Conservation (phyloP, 92 coral and sea anemone genomes). For the Scolanthus callimorphus region DNA sequence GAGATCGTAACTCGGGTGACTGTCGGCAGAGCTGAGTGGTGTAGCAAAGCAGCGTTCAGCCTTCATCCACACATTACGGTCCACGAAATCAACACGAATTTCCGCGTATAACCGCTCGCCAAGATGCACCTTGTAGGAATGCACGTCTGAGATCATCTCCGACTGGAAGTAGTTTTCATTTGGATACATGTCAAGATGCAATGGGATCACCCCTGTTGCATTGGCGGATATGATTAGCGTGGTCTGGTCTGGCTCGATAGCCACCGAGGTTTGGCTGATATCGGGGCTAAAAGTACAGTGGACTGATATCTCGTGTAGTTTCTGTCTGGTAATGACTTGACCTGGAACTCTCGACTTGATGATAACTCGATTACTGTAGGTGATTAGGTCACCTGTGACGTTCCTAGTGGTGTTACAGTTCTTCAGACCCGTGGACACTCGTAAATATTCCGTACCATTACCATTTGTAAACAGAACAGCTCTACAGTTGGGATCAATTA, state of each 20-base stretch:
- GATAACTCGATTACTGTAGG: background rate
- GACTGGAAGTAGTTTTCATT: background rate
- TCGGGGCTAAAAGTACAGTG: background rate
- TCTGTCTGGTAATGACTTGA: background rate
- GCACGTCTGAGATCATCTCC: background rate
- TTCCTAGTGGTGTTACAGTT: background rate
- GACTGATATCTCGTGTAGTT: background rate
- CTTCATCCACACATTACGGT: background rate
- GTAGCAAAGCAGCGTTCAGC: background rate
- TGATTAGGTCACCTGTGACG: background rate
- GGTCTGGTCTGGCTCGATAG: background rate
- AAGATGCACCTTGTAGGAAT: background rate
- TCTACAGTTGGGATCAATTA: too few species aligned
- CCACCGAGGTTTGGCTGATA: background rate
- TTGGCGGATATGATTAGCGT: background rate
- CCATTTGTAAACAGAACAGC: too few species aligned
- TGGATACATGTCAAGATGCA: background rate
- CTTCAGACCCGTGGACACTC: background rate
- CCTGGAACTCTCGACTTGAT: background rate
- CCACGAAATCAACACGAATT: background rate
- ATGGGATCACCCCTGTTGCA: background rate
- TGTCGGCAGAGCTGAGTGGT: background rate
- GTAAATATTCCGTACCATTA: too few species aligned
- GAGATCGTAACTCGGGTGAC: background rate
- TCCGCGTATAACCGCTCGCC: background rate